These are phyloP conservation scores for Solenodon paradoxus DNA, from an alignment of 2,113 vertebrate species.

Conservation along the genomic window DNA sequence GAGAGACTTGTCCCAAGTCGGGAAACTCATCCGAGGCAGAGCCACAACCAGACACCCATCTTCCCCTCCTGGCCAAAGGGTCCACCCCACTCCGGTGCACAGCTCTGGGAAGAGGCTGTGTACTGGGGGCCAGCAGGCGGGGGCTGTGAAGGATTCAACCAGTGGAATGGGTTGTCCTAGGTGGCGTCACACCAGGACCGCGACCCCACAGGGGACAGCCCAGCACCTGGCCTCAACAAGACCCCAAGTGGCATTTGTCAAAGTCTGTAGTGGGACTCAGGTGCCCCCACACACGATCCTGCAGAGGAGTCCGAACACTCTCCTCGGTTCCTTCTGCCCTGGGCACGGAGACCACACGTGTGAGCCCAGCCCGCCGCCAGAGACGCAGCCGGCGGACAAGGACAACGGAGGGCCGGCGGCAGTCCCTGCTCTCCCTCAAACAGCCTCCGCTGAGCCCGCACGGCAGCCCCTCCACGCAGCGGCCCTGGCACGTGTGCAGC, in stretches of 20 bases:
- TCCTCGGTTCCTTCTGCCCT: not conserved
- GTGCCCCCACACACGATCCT: not conserved
- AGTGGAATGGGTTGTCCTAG: too few relatives aligned
- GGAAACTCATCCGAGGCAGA: not conserved
- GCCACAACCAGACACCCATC: too few relatives aligned
- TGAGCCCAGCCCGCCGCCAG: not conserved
- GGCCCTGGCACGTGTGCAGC: too few relatives aligned
- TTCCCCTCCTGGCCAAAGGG: not conserved
- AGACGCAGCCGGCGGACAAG: accelerated
- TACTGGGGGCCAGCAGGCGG: too few relatives aligned
- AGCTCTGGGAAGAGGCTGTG: not conserved
- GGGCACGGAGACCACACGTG: not conserved
- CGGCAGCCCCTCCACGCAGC: too few relatives aligned
- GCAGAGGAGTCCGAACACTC: not conserved
- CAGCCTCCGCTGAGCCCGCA: not conserved
- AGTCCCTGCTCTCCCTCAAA: not conserved
- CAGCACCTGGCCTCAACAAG: not conserved
- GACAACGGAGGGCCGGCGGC: not conserved
- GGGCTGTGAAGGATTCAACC: too few relatives aligned
- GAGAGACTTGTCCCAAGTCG: not conserved
- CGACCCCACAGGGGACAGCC: not conserved
- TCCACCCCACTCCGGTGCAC: not conserved
- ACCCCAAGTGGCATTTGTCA: too few relatives aligned
- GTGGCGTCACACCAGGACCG: too few relatives aligned
- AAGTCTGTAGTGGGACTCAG: too few relatives aligned